phyloP scores from a whole-genome alignment of 2,888 invertebrate genomes.

The Microplitis deprimator region DNA sequence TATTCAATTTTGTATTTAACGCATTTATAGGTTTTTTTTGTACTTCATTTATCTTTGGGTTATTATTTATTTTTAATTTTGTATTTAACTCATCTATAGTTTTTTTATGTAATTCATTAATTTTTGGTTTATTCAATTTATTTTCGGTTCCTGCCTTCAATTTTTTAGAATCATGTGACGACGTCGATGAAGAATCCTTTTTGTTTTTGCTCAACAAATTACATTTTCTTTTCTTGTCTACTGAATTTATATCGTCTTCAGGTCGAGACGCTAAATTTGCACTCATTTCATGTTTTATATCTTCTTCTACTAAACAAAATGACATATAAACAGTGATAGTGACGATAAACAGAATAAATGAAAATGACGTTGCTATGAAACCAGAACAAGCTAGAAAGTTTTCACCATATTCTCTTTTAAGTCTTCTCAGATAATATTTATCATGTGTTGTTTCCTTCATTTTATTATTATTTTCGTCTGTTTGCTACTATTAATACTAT shows the following conservation, averaged over 20 bases:
- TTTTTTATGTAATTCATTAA: neutral
- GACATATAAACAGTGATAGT: neutral
- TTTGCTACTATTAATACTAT: neutral
- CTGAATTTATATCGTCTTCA: neutral
- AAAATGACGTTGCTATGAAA: neutral
- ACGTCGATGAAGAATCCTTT: neutral
- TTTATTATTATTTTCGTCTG: too few species aligned
- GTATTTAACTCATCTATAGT: neutral
- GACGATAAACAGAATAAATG: neutral
- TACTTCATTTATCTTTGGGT: too few species aligned
- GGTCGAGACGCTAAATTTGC: neutral
- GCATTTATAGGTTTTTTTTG: too few species aligned
- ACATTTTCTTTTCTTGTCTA: neutral
- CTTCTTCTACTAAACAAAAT: neutral
- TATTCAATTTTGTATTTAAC: too few species aligned
- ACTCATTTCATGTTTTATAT: neutral
- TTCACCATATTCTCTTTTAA: neutral
- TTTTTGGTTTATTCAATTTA: too few species aligned
- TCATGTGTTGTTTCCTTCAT: neutral
- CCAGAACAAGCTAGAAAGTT: neutral
- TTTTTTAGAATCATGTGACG: neutral
- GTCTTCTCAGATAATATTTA: neutral
- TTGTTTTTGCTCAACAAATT: neutral
- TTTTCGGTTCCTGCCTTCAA: neutral
- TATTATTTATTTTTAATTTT: neutral